phyloP scores from a whole-genome alignment of 2,888 invertebrate genomes.

The Thera obeliscata region DNA sequence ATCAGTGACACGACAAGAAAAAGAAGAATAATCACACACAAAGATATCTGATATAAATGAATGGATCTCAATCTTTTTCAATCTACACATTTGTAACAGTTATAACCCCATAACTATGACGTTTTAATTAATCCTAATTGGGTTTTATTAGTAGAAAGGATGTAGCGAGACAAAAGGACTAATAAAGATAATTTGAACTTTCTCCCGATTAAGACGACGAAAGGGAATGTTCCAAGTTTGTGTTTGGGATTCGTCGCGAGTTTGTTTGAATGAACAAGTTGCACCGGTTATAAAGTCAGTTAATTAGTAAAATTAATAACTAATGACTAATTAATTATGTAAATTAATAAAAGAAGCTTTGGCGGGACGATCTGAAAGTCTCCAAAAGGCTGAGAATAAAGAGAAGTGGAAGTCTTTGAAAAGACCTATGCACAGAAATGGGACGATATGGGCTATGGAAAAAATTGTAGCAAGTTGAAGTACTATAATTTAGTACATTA shows the following conservation, averaged over 20 bases:
- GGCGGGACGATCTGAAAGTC: too few species aligned
- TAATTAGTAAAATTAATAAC: too few species aligned
- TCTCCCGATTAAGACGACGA: slow-evolving; percentile 27
- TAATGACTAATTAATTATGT: too few species aligned
- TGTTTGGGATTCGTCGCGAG: slow-evolving; percentile 6
- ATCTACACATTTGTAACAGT: slow-evolving; percentile 1
- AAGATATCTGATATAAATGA: not conserved
- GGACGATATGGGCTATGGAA: too few species aligned
- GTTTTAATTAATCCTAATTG: slow-evolving; percentile 42
- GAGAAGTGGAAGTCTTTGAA: too few species aligned
- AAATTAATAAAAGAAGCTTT: too few species aligned
- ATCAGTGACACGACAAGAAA: too few species aligned
- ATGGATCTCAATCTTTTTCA: not conserved
- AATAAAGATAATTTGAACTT: slow-evolving; percentile 52
- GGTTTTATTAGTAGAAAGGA: slow-evolving; percentile 47
- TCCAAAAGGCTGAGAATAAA: too few species aligned
- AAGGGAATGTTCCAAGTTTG: slow-evolving; percentile 12
- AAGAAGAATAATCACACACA: too few species aligned
- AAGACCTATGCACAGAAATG: too few species aligned
- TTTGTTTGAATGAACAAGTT: not conserved
- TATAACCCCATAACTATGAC: slow-evolving; percentile 1
- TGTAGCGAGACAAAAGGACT: slow-evolving; percentile 66
- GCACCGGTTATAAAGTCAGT: not conserved
- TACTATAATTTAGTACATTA: too few species aligned
- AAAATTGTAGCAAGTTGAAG: too few species aligned